Evolutionary conservation across 53 echinoderm and acorn worm genomes (phyloP).

Genomic region (Hippasteria phrygiana): DNA sequence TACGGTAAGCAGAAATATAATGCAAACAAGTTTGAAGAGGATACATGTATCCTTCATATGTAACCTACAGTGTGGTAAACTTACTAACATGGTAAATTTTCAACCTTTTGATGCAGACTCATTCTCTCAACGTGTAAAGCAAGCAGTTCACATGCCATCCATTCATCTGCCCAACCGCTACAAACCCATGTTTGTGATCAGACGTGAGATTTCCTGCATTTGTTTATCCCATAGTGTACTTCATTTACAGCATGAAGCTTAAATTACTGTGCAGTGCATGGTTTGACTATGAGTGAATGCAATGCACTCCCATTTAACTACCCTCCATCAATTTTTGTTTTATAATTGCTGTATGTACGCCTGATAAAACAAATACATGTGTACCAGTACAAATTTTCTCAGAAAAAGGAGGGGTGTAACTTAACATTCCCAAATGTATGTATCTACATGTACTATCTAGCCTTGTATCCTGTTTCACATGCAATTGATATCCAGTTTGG

Average conservation of each 20-base stretch:
- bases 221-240: neutral
- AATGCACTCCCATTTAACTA: too few relatives aligned
- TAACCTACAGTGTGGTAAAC: neutral
- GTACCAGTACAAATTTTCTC: too few relatives aligned
- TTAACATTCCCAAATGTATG: too few relatives aligned
- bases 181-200: constrained; percentile 44
- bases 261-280: too few relatives aligned
- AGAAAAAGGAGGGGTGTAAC: too few relatives aligned
- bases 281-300: neutral
- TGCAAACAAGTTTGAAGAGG: too few relatives aligned
- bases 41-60: too few relatives aligned
- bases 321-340: neutral
- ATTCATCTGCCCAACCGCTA: constrained; percentile 42
- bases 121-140: constrained; percentile 33
- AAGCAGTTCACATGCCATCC: constrained; percentile 52
- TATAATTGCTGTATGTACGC: neutral
- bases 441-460: too few relatives aligned
- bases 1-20: too few relatives aligned
- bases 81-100: neutral
- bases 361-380: neutral
- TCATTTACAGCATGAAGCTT: neutral
- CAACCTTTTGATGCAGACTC: constrained; percentile 34
- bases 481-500: too few relatives aligned
- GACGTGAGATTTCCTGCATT: constrained; percentile 42
- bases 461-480: too few relatives aligned